Evolutionary conservation across 2,113 vertebrate species (phyloP).

Genomic region (Oriolus oriolus): DNA sequence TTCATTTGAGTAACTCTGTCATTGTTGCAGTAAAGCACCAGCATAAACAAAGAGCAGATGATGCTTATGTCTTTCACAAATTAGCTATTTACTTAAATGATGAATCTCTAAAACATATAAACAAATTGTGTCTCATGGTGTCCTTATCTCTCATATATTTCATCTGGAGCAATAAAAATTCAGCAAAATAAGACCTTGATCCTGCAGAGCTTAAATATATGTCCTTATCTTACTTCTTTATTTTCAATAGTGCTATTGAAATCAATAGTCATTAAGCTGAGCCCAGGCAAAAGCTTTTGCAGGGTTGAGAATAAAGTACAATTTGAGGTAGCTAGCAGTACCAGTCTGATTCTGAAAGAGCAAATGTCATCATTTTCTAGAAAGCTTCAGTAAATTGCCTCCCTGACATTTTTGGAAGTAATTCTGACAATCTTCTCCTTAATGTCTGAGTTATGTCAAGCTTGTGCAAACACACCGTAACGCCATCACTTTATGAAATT

Average conservation of each 20-base stretch:
- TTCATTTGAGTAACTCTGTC: neutral
- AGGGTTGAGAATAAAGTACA: neutral
- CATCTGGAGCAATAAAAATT: neutral
- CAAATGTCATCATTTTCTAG: neutral
- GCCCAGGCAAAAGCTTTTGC: neutral
- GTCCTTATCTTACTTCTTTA: neutral
- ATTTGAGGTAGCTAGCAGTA: neutral
- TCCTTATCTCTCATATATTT: neutral
- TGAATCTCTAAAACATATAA: neutral
- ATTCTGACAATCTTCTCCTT: neutral
- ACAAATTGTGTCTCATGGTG: neutral
- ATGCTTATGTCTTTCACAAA: neutral
- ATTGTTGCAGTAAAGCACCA: neutral
- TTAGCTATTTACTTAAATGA: neutral
- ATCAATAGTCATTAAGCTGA: neutral
- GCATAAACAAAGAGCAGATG: neutral
- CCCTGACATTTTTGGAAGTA: neutral
- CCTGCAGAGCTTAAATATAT: neutral
- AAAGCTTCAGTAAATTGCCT: neutral
- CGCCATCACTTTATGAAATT: neutral
- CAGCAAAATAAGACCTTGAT: neutral
- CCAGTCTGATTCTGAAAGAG: neutral
- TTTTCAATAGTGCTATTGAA: neutral
- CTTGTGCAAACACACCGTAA: neutral
- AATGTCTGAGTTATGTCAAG: neutral